Evolutionary conservation across 1,140 invertebrate genomes (phyloP).

Genomic region (Eriocheir sinensis): DNA sequence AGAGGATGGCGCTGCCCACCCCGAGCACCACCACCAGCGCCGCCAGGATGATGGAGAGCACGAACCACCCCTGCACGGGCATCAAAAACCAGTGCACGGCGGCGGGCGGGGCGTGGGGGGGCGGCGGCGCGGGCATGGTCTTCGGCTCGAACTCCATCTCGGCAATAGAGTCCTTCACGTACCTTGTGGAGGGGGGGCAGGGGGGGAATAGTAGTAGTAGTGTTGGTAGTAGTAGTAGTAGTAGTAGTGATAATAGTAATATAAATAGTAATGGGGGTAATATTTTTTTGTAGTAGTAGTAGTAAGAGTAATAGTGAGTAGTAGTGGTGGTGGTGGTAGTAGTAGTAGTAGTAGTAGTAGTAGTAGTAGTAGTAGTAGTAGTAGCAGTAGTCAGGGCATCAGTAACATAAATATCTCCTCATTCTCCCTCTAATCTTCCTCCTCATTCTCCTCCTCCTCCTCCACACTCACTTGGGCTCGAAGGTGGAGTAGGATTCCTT

Average conservation of each 20-base stretch:
- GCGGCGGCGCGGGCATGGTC: constrained; percentile 46
- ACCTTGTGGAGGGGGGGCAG: constrained; percentile 1
- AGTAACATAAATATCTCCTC: no score
- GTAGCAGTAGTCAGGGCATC: neutral
- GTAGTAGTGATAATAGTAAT: no score
- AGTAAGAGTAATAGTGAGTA: no score
- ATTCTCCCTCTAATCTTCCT: no score
- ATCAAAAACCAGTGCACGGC: constrained; percentile 73
- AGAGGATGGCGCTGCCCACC: constrained; percentile 66
- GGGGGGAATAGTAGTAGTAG: no score
- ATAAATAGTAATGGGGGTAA: no score
- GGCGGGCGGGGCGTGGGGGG: neutral
- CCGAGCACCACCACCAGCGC: constrained; percentile 70
- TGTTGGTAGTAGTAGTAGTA: no score
- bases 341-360: neutral
- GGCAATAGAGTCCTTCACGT: constrained; percentile 71
- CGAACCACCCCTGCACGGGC: constrained; percentile 74
- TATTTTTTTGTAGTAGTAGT: no score
- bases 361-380: neutral
- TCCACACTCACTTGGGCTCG: constrained; percentile 51
- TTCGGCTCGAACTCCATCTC: constrained; percentile 74
- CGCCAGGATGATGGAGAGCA: constrained; percentile 77
- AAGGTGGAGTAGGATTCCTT: constrained; percentile 61
- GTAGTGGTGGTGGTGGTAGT: neutral
- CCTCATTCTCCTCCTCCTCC: no score